Evolutionary conservation across 2,797 vertebrate genomes (phyloP).

Genomic region (Parauchenoglanis ngamensis): DNA sequence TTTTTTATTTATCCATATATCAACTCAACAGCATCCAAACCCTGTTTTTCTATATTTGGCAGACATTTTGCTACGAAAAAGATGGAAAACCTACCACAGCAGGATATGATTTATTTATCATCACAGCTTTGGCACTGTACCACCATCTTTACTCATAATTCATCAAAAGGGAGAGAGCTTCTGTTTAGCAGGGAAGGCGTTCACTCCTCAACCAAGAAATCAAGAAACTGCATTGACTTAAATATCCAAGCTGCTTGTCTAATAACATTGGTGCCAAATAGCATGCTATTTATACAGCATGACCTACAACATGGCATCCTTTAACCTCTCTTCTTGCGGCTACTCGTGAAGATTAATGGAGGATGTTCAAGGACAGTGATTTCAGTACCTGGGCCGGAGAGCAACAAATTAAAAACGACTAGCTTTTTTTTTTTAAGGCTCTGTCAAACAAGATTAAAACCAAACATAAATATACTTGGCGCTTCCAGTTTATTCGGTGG

Average conservation of each 20-base stretch:
- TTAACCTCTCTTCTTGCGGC: background rate
- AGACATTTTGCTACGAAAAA: background rate
- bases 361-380: slow-evolving; percentile 6
- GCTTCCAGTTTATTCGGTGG: slow-evolving; percentile 22
- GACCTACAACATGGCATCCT: background rate
- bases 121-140: background rate
- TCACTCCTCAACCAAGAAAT: background rate
- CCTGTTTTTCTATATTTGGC: background rate
- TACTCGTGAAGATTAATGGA: background rate
- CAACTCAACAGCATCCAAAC: background rate
- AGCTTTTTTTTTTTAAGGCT: background rate
- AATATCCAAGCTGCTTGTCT: background rate
- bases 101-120: background rate
- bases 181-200: background rate
- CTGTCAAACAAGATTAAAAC: slow-evolving; percentile 24
- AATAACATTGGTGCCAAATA: background rate
- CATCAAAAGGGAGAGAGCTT: background rate
- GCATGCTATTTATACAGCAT: background rate
- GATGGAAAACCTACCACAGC: background rate
- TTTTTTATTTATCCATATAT: background rate
- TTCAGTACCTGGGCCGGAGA: background rate
- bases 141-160: background rate
- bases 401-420: slow-evolving; percentile 13
- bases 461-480: slow-evolving; percentile 21
- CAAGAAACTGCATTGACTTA: background rate